These are phyloP conservation scores for Clarias batrachus DNA, from an alignment of 2,113 vertebrate species.

Conservation along the genomic window DNA sequence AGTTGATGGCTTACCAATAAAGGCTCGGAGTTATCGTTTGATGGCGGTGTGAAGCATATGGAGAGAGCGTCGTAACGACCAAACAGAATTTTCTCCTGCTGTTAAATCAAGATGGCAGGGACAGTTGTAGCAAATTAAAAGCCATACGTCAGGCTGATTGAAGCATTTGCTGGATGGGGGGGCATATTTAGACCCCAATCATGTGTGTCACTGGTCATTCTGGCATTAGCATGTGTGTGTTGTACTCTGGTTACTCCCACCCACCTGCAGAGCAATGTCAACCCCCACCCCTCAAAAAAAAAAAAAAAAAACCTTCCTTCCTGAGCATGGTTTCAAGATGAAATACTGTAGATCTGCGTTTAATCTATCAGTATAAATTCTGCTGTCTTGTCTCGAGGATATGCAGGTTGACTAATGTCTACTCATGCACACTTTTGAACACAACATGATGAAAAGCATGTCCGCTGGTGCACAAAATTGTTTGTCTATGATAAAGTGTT, in stretches of 20 bases:
- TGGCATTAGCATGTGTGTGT: conserved; percentile 23
- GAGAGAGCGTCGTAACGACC: conserved; percentile 58
- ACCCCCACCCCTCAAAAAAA: not conserved
- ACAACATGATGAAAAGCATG: conserved; percentile 35
- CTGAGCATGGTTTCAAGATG: conserved; percentile 14
- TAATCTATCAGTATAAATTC: conserved; percentile 28
- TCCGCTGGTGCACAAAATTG: conserved; percentile 18
- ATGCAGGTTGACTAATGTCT: conserved; percentile 36
- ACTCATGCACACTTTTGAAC: conserved; percentile 20
- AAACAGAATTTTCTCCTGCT: conserved; percentile 51
- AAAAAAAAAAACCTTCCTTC: not conserved
- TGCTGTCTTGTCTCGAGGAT: not conserved
- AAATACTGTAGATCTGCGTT: conserved; percentile 24
- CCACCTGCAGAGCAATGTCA: conserved; percentile 34
- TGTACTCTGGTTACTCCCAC: conserved; percentile 7
- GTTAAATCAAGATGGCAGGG: conserved; percentile 55
- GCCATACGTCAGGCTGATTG: conserved; percentile 40
- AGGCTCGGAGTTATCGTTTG: conserved; percentile 66
- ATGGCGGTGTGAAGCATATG: conserved; percentile 69
- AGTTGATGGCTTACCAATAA: conserved; percentile 75
- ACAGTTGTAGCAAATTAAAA: conserved; percentile 46
- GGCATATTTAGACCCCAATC: conserved; percentile 31
- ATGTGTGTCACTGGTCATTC: conserved; percentile 43
- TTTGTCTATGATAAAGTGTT: conserved; percentile 33
- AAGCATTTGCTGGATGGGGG: conserved; percentile 37